Evolutionary conservation across 2,888 invertebrate genomes (phyloP).

Genomic region (Junonia oenone): DNA sequence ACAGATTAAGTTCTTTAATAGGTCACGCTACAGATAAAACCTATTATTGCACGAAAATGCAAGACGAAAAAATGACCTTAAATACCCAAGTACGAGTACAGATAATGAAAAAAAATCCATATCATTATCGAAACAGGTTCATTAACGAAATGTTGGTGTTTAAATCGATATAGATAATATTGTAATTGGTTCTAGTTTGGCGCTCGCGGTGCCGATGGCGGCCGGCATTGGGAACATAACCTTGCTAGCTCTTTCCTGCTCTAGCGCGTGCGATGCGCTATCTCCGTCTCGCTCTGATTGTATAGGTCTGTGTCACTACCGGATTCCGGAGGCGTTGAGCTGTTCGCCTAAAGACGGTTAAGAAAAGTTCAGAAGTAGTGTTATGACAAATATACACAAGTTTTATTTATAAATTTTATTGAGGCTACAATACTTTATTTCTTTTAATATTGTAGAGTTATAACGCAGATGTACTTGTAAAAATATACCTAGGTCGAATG

Average conservation of each 20-base stretch:
- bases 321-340: constrained; percentile 58
- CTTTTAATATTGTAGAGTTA: too few relatives aligned
- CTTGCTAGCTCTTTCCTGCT: constrained; percentile 58
- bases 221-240: constrained; percentile 63
- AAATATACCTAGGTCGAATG: too few relatives aligned
- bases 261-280: constrained; percentile 33
- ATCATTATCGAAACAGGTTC: constrained; percentile 26
- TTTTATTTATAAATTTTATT: too few relatives aligned
- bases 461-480: too few relatives aligned
- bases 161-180: constrained; percentile 28
- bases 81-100: constrained; percentile 18
- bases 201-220: constrained; percentile 43
- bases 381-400: background rate
- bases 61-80: constrained; percentile 24
- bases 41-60: constrained; percentile 11
- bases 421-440: too few relatives aligned
- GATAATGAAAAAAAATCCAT: constrained; percentile 23
- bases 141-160: constrained; percentile 25
- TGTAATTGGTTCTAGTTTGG: constrained; percentile 33
- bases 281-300: constrained; percentile 46
- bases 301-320: constrained; percentile 54
- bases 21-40: constrained; percentile 16
- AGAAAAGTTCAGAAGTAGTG: constrained; percentile 1
- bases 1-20: constrained; percentile 11
- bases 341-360: constrained; percentile 17